These are phyloP conservation scores for Puntigrus tetrazona DNA, from an alignment of 2,113 vertebrate species.

Conservation along the genomic window DNA sequence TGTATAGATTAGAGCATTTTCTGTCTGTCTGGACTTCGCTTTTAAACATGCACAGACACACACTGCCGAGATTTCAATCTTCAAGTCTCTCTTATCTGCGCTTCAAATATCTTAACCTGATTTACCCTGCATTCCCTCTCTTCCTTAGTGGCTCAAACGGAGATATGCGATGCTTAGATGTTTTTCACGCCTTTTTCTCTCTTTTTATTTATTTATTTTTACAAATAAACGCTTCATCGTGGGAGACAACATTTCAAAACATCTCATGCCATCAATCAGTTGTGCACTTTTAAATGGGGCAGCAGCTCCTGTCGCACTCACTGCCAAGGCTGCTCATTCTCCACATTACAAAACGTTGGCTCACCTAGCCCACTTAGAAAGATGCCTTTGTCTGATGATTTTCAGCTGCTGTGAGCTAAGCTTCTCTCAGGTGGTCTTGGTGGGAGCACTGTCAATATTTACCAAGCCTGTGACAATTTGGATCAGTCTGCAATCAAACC, in stretches of 20 bases:
- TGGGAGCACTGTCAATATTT: conserved; percentile 27
- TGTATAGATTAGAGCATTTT: neutral
- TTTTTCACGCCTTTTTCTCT: conserved; percentile 21
- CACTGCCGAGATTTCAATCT: conserved; percentile 24
- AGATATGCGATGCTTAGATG: conserved; percentile 18
- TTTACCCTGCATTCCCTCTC: neutral
- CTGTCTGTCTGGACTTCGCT: neutral
- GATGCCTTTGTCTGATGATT: neutral
- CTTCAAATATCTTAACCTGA: conserved; percentile 35
- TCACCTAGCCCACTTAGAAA: neutral
- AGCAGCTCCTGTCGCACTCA: neutral
- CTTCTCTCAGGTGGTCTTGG: conserved; percentile 26
- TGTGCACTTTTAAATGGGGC: neutral
- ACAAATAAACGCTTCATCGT: conserved; percentile 8
- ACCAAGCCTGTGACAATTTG: conserved; percentile 37
- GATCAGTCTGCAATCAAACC: conserved; percentile 40
- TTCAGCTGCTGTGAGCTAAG: neutral
- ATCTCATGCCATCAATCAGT: conserved; percentile 5
- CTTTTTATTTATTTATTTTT: neutral
- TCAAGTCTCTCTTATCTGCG: conserved; percentile 19
- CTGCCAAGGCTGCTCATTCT: neutral
- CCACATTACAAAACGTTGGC: neutral
- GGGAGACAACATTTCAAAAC: neutral
- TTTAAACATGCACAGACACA: conserved; percentile 19
- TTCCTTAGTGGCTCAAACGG: neutral